A percentile compares a stretch with the other conserved stretches of the same genome.
These are phyloP conservation scores for Stratiomys singularior DNA, from an alignment of 2,888 invertebrate species.

Conservation along the genomic window DNA sequence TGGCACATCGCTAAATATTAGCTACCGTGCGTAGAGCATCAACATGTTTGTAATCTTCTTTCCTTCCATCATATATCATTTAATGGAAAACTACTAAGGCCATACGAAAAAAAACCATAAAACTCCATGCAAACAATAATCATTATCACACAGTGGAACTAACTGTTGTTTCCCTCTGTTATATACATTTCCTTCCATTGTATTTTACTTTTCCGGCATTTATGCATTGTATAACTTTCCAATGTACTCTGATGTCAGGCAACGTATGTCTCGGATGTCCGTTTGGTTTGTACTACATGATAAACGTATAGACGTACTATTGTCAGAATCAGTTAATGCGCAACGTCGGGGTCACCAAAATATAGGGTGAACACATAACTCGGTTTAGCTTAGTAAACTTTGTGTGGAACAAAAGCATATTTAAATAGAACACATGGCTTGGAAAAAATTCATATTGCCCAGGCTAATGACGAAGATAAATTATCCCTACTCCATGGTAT, in stretches of 20 bases:
- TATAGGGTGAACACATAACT: no score
- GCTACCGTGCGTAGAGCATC: no score
- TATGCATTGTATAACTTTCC: slow-evolving; percentile 6
- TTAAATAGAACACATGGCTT: slow-evolving; percentile 2
- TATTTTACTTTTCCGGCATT: neutral
- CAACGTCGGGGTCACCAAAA: no score
- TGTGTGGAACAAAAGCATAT: no score
- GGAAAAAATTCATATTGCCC: slow-evolving; percentile 1
- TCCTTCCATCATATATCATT: neutral
- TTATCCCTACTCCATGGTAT: neutral
- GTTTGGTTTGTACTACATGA: no score
- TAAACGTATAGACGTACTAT: no score
- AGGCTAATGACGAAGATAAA: slow-evolving; percentile 30
- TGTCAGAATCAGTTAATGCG: no score
- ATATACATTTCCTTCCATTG: neutral
- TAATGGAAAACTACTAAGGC: slow-evolving; percentile 36
- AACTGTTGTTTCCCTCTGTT: slow-evolving; percentile 7
- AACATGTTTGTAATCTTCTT: no score
- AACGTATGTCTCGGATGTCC: no score
- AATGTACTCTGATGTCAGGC: neutral
- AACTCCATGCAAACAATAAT: slow-evolving; percentile 40
- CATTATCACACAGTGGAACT: slow-evolving; percentile 14
- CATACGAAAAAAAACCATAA: slow-evolving; percentile 34
- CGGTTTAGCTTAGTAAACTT: no score
- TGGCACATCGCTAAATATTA: no score